A percentile compares a stretch with the other conserved stretches of the same genome.
These are phyloP conservation scores for Loripinus fragilis DNA, from an alignment of 2,888 invertebrate species.

Conservation along the genomic window DNA sequence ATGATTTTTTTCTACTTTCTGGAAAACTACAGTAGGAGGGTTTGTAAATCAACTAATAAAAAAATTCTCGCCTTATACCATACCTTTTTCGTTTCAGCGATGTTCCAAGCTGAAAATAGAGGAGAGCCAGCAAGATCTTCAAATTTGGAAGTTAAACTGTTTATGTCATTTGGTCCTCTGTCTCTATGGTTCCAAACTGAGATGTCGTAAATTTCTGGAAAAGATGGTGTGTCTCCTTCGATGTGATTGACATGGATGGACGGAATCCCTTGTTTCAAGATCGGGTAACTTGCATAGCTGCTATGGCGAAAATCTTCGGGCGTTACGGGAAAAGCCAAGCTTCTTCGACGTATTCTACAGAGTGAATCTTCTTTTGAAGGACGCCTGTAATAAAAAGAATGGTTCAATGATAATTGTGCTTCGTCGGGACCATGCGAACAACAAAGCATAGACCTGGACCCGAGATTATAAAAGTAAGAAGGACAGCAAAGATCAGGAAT, in stretches of 20 bases:
- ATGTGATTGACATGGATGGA: background rate
- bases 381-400: background rate
- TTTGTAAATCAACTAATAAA: too few species aligned
- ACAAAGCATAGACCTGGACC: too few species aligned
- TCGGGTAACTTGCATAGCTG: background rate
- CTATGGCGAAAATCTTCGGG: background rate
- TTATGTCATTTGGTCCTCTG: background rate
- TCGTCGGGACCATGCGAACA: too few species aligned
- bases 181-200: background rate
- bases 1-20: too few species aligned
- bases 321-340: background rate
- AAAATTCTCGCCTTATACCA: too few species aligned
- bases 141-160: background rate
- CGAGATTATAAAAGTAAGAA: too few species aligned
- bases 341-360: background rate
- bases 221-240: background rate
- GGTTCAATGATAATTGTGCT: too few species aligned
- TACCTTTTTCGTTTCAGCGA: conserved; percentile 44
- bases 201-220: background rate
- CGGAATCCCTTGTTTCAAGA: background rate
- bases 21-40: too few species aligned
- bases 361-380: background rate
- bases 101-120: conserved; percentile 44
- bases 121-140: conserved; percentile 19
- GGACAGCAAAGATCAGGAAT: too few species aligned